Percentiles rank a stretch among this genome's conserved stretches.
These are phyloP conservation scores for Caenorhabditis inopinata DNA, from an alignment of 1,140 invertebrate species.

Conservation along the genomic window DNA sequence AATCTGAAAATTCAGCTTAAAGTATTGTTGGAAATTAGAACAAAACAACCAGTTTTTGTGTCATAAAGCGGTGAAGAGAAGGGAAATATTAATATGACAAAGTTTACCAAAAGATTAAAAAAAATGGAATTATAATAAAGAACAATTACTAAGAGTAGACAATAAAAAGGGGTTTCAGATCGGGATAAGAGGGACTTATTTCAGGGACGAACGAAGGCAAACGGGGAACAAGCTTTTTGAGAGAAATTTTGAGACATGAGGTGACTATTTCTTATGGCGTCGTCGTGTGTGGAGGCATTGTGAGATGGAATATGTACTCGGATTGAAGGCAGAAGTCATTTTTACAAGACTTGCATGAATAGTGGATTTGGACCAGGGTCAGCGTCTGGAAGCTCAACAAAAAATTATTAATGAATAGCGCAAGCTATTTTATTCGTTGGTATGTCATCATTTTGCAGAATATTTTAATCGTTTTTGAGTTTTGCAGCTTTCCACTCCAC, in stretches of 20 bases:
- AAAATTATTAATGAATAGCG: background rate
- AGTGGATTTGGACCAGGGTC: slow-evolving; percentile 61
- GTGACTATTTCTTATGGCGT: background rate
- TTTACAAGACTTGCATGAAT: slow-evolving; percentile 57
- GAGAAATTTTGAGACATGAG: background rate
- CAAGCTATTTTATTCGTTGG: too few relatives aligned
- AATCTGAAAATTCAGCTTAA: background rate
- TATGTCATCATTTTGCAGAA: too few relatives aligned
- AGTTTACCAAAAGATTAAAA: background rate
- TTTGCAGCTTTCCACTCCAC: too few relatives aligned
- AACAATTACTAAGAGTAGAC: too few relatives aligned
- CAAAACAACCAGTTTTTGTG: slow-evolving; percentile 5
- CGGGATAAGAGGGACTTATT: background rate
- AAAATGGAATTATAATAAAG: background rate
- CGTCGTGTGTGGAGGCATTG: slow-evolving; percentile 10
- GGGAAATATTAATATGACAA: background rate
- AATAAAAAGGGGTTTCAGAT: background rate
- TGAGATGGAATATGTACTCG: slow-evolving; percentile 22
- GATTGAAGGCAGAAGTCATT: slow-evolving; percentile 59
- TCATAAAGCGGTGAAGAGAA: background rate
- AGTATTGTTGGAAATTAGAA: background rate
- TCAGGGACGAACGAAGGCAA: too few relatives aligned
- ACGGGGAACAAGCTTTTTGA: too few relatives aligned
- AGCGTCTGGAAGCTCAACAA: slow-evolving; percentile 45
- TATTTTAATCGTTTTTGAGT: too few relatives aligned